Percentiles rank a stretch among this genome's conserved stretches.
Conservation (phyloP, 2,797 vertebrate genomes). For the Trachops cirrhosus region DNA sequence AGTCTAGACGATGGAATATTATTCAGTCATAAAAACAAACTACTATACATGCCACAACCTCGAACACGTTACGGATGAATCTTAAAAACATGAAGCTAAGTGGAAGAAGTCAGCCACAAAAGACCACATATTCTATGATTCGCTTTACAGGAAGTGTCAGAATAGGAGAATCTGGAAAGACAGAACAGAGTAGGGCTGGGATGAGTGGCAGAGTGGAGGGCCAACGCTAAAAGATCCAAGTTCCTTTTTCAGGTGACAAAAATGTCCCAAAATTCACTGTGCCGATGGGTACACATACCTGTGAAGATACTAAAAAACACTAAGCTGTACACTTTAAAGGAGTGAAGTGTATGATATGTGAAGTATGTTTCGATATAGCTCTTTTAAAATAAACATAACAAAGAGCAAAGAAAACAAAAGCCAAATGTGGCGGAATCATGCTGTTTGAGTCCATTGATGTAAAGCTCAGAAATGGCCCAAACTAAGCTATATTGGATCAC, state of each 20-base stretch:
- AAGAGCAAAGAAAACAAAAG: not conserved
- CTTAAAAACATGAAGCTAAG: not conserved
- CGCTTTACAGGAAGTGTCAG: not conserved
- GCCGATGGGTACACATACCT: not conserved
- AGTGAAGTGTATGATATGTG: not conserved
- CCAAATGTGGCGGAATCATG: not conserved
- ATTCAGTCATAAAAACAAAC: not conserved
- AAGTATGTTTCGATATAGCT: not conserved
- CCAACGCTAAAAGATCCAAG: not conserved
- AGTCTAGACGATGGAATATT: not conserved
- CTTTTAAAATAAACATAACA: not conserved
- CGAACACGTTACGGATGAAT: not conserved
- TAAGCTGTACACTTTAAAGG: not conserved
- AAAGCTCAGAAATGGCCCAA: not conserved
- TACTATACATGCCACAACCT: not conserved
- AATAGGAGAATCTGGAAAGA: not conserved
- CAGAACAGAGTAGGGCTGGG: not conserved
- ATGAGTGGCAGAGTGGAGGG: not conserved
- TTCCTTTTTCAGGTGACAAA: not conserved
- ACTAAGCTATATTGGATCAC: not conserved
- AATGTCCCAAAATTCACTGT: not conserved
- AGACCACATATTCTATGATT: not conserved
- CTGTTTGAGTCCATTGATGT: not conserved
- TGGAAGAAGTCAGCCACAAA: not conserved
- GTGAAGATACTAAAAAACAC: not conserved